Evolutionary conservation across 2,888 invertebrate genomes (phyloP), one percentile per base, ranked within the genome.

Genomic region (Himalopsyche japonica): DNA sequence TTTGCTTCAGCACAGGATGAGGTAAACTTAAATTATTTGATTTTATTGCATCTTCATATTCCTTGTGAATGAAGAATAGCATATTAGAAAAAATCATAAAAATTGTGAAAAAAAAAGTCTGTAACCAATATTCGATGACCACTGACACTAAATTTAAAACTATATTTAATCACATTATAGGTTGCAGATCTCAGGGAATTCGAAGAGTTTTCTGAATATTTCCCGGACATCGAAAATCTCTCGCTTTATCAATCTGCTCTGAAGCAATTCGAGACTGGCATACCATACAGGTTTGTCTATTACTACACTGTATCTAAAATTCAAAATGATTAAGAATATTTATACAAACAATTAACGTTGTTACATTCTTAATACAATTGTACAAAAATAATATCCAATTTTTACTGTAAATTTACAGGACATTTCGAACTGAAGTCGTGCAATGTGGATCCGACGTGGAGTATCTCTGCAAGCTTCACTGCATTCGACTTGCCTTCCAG

Each of bases 381-480:
- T 43, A 8, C 27, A 37, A 37, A 37, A 8, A 20, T 20, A 4
- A 20, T 4, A 70, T 18, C 48, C 30, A 0, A 64, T 18, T 77
- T 18, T 77, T n/a, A n/a, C n/a, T n/a, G n/a, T n/a, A n/a, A n/a
- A 24, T 87, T 87, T 88, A 86, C 89, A 95, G 96, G 88, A 94
- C 94, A 34, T 91, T 97, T 82, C 95, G 98, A 85, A 97, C 98
- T 0, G 97, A 98, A 88, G 92, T 97, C 88, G 96, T 98, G 30
- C 95, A 95, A 87, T 99, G 99, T 90, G 94, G 95, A 70, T 96
- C 96, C 3, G 99, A 99, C 90, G 94, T 96, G 0, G 99, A 99
- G 91, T 99, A 98, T 92, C 93, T 99, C 88, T 98, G 98, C 82
- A 99, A 99, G 92, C 93, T 99, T 86, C 96, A 98, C 89, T 99